Base-by-base conservation (phyloP, 2,113 vertebrate species). In the Apteryx owenii region DNA sequence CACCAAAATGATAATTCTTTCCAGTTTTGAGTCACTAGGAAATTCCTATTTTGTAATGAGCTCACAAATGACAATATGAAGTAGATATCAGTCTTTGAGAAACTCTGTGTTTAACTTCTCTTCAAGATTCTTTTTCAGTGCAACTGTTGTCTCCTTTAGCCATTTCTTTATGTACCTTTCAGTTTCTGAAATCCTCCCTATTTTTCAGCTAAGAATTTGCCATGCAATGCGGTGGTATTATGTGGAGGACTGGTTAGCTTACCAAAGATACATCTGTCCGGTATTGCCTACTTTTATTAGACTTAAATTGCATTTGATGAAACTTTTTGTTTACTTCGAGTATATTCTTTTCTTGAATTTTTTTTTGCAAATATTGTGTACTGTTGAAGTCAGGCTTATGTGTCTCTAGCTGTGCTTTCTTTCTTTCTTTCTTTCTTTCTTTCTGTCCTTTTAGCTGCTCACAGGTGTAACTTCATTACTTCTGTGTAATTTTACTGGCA, bases 151-250 rank as follows among this genome's bases (percentile, higher is more conserved):
- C 6, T 61, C 11, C 46, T 89, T 61, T n/a, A 88, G 51, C 2
- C 0, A 7, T 70, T 75, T 80, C 11, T 81, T 81, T 13, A 28
- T 7, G 3, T 56, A 13, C 28, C 78, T 51, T 23, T 56, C 1
- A 31, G 9, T 56, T 93, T 89, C 48, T 86, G 13, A 42, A 8
- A 0, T 72, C 12, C 22, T 80, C 12, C 31, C 12, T 65, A 7
- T 5, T 83, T 73, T 73, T 73, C 26, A 56, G 7, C 20, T 87
- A 33, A 6, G 2, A 68, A 36, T 9, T 64, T 7, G 0, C 26
- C 10, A 12, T 42, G 18, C 72, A 25, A 25, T 48, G 29, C 0
- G 1, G 3, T 28, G 3, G 51, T 18, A 7, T 44, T 22, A 23
- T 38, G 13, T 87, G 69, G 60, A 77, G 12, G 29, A 54, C 26